phyloP scores from a whole-genome alignment of 2,113 vertebrate species.

The Laterallus jamaicensis region DNA sequence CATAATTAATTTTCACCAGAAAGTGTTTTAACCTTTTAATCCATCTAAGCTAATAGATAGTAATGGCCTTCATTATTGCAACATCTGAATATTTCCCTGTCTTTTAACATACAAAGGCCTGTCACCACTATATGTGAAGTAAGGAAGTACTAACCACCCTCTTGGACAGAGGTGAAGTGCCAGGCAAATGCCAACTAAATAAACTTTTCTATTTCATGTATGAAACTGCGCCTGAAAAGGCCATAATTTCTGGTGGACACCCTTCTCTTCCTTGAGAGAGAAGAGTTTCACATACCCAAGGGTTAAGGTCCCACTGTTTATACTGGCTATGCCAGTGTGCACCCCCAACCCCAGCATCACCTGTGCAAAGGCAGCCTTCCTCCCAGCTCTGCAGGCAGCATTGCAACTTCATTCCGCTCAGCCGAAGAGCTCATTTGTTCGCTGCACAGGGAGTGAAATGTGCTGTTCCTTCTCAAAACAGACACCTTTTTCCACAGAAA shows the following conservation, averaged over 20 bases:
- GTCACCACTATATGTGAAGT: background rate
- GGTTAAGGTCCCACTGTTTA: background rate
- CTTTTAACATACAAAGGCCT: background rate
- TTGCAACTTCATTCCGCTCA: background rate
- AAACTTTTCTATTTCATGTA: background rate
- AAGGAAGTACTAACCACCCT: background rate
- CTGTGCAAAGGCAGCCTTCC: background rate
- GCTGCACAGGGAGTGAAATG: background rate
- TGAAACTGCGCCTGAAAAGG: background rate
- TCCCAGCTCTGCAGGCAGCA: background rate
- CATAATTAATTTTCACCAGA: conserved; percentile 60
- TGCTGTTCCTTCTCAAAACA: background rate
- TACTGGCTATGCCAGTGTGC: background rate
- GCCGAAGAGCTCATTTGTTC: background rate
- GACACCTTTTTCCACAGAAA: background rate
- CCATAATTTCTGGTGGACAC: background rate
- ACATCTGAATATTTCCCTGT: background rate
- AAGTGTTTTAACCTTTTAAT: conserved; percentile 66
- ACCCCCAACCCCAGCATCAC: background rate
- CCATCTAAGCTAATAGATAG: conserved; percentile 47
- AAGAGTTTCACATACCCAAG: background rate
- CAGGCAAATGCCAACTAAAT: conserved; percentile 17
- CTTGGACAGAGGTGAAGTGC: background rate
- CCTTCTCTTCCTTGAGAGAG: background rate
- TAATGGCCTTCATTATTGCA: conserved; percentile 46